Base-by-base conservation (phyloP, 1,140 invertebrate genomes). In the Drosophila asahinai region DNA sequence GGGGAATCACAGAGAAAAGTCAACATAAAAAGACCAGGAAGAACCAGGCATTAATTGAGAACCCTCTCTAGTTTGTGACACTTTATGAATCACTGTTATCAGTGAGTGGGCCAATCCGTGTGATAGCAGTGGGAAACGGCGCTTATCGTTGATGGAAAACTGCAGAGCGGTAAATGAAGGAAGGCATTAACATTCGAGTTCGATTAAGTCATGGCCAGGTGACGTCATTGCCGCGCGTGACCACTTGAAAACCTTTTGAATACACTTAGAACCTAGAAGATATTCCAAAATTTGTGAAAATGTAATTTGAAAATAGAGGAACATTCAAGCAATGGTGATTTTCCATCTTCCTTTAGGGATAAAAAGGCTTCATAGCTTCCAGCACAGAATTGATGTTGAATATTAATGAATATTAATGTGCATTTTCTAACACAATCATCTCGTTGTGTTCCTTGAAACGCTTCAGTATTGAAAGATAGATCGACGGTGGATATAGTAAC, bases 301-400 rank as follows among this genome's bases (percentile, higher is more conserved):
- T 36, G 0, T 3, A 0, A 36, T 36, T 11, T 11, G 1, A 11
- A 3, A 36, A 36, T 3, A 36, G 2, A 36, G 33, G 9, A 36
- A 36, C 2, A 36, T 11, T 11, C 2, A 0, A 36, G 9, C 33
- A 11, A 36, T 11, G 33, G 3, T 36, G 33, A 36, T 11, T 36
- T 11, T 8, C 9, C 9, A 11, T 33, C 7, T 0, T 9, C 7
- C 30, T 9, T 95, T 93, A 95, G 94, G 19, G 93, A 81, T 2
- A 95, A 94, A 78, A 96, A 93, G 78, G 94, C 95, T 86, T 96
- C 95, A 86, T 95, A 96, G 78, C 95, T 95, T 47, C 94, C 94
- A n/a, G 95, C 93, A 47, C 95, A 95, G 77, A 96, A 95, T 77
- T 96, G 95, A 92, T 96, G 95, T 82, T 96, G 95, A 40, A 96